Evolutionary conservation across 2,797 vertebrate genomes (phyloP).

Genomic region (Triplophysa bombifrons): DNA sequence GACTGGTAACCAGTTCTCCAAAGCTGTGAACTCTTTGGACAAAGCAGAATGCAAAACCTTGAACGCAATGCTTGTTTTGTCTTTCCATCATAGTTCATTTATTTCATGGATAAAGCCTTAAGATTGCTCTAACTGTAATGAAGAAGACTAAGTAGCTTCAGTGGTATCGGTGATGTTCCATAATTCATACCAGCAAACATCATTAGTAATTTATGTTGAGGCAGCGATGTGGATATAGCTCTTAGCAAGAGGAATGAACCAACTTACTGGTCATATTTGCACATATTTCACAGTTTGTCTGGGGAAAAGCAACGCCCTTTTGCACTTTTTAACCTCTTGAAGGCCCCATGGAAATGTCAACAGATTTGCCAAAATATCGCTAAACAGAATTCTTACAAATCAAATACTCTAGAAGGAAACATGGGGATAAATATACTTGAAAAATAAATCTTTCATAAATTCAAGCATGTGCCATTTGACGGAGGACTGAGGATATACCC

Average conservation of each 20-base stretch:
- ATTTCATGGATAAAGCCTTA: constrained; percentile 12
- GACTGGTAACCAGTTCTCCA: background rate
- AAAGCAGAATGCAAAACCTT: background rate
- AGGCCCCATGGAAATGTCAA: background rate
- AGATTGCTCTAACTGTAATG: background rate
- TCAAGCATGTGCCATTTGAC: no score
- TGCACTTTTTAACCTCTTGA: constrained; percentile 1
- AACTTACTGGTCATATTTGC: constrained; percentile 18
- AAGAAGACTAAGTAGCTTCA: constrained; percentile 28
- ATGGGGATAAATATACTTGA: no score
- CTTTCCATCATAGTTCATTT: constrained; percentile 2
- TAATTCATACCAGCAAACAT: constrained; percentile 47
- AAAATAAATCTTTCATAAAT: no score
- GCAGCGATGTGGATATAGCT: constrained; percentile 20
- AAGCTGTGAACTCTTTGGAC: background rate
- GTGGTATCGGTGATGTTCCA: constrained; percentile 28
- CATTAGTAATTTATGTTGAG: constrained; percentile 43
- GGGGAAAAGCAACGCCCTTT: background rate
- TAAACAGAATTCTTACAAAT: no score
- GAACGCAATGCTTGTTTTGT: background rate
- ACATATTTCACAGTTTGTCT: constrained; percentile 16
- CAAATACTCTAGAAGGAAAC: no score
- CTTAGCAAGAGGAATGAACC: constrained; percentile 12
- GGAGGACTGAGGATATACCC: no score
- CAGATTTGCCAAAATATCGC: background rate